phyloP scores from a whole-genome alignment of 2,888 invertebrate genomes.

The Schizotus pectinicornis region DNA sequence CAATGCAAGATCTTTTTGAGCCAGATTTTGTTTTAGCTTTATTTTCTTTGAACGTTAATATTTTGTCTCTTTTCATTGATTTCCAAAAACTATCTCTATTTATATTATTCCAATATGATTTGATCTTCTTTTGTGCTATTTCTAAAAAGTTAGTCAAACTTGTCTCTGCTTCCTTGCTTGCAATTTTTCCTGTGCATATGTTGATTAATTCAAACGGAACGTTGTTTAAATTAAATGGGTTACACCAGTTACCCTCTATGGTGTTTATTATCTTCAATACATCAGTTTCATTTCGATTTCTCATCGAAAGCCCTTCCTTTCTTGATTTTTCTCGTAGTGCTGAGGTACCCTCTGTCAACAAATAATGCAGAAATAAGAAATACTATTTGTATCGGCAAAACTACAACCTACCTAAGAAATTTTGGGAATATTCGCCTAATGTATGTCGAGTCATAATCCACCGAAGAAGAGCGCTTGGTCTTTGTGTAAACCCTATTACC shows the following conservation, averaged over 20 bases:
- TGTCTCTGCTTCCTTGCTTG: slow-evolving; percentile 3
- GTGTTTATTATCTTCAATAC: slow-evolving; percentile 6
- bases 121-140: not conserved
- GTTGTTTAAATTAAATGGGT: slow-evolving; percentile 17
- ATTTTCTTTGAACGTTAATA: slow-evolving; percentile 7
- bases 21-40: slow-evolving; percentile 4
- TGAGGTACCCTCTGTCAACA: not conserved
- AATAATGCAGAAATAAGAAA: slow-evolving; percentile 4
- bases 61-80: slow-evolving; percentile 1
- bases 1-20: too few relatives aligned
- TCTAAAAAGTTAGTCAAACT: slow-evolving; percentile 3
- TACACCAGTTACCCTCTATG: slow-evolving; percentile 16
- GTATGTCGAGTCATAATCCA: slow-evolving; percentile 18
- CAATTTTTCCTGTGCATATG: slow-evolving; percentile 15
- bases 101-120: not conserved
- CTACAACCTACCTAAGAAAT: slow-evolving; percentile 12
- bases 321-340: not conserved
- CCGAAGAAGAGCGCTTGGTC: slow-evolving; percentile 16
- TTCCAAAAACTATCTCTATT: slow-evolving; percentile 7
- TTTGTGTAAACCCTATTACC: slow-evolving; percentile 24
- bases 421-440: slow-evolving; percentile 19
- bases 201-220: slow-evolving; percentile 14
- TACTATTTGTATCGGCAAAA: not conserved
- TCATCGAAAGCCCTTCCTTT: slow-evolving; percentile 4
- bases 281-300: slow-evolving; percentile 11